Evolutionary conservation across 1,140 invertebrate species (phyloP).

Genomic region (Onthophagus taurus): DNA sequence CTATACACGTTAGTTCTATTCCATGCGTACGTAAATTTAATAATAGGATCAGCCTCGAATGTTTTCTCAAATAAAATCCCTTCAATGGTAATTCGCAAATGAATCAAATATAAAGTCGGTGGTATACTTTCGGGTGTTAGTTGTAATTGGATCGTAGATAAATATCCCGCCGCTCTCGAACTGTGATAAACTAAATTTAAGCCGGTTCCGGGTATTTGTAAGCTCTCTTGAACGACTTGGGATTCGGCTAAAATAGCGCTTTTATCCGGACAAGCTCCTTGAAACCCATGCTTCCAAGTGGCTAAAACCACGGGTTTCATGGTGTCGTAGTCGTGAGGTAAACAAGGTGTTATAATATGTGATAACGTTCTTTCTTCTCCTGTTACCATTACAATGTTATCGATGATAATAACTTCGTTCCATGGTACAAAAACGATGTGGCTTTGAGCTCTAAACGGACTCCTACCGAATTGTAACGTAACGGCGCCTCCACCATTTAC

Average conservation of each 20-base stretch:
- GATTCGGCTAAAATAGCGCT: slow-evolving; percentile 90
- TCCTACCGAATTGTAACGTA: slow-evolving; percentile 85
- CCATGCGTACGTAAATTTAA: slow-evolving; percentile 96
- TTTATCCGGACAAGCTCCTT: slow-evolving; percentile 86
- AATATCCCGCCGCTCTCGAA: slow-evolving; percentile 81
- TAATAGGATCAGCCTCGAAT: slow-evolving; percentile 91
- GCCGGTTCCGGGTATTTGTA: slow-evolving; percentile 86
- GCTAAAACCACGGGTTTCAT: slow-evolving; percentile 92
- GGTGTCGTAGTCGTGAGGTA: slow-evolving; percentile 82
- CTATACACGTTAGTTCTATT: slow-evolving; percentile 93
- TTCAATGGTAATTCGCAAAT: slow-evolving; percentile 86
- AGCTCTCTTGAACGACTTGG: slow-evolving; percentile 89
- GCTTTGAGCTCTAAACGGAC: slow-evolving; percentile 82
- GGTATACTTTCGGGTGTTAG: slow-evolving; percentile 81
- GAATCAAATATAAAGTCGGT: slow-evolving; percentile 69
- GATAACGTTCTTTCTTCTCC: slow-evolving; percentile 61
- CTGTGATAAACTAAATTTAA: slow-evolving; percentile 92
- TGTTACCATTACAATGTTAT: slow-evolving; percentile 76
- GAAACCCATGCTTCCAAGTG: slow-evolving; percentile 94
- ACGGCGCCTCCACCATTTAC: slow-evolving; percentile 96
- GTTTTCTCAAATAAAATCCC: slow-evolving; percentile 86
- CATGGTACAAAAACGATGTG: slow-evolving; percentile 90
- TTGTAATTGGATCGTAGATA: slow-evolving; percentile 90
- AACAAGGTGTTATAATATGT: slow-evolving; percentile 64
- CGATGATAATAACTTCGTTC: slow-evolving; percentile 94